Conservation (phyloP, 2,888 invertebrate genomes). For the Drosophila hawaiiensis region DNA sequence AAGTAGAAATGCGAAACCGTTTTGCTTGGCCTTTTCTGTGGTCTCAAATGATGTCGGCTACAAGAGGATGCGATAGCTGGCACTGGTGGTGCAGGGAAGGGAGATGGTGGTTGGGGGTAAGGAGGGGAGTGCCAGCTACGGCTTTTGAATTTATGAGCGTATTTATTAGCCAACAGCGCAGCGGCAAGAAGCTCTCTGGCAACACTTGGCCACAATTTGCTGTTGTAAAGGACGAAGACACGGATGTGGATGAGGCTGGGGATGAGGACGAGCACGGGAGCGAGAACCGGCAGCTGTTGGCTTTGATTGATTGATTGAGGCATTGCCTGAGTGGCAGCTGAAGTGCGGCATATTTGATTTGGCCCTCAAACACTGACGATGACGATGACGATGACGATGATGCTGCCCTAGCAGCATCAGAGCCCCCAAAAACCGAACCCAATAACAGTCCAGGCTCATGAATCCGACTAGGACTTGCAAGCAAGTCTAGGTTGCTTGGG, state of each 20-base stretch:
- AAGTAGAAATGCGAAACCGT: slow-evolving; percentile 43
- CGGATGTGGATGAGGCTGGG: slow-evolving; percentile 14
- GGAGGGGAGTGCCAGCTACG: slow-evolving; percentile 8
- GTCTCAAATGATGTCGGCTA: slow-evolving; percentile 26
- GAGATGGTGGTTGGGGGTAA: not conserved
- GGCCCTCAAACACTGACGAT: slow-evolving; percentile 22
- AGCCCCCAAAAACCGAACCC: slow-evolving; percentile 8
- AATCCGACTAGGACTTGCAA: slow-evolving; percentile 46
- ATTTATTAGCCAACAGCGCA: slow-evolving; percentile 70
- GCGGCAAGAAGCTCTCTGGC: slow-evolving; percentile 30
- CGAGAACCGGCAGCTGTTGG: slow-evolving; percentile 52
- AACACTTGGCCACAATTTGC: slow-evolving; percentile 50
- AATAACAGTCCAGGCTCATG: slow-evolving; percentile 51
- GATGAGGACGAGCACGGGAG: not conserved
- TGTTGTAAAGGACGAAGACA: not conserved
- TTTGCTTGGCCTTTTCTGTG: slow-evolving; percentile 47
- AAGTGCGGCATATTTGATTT: slow-evolving; percentile 78
- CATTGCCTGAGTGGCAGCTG: slow-evolving; percentile 76
- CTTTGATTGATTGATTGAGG: slow-evolving; percentile 79
- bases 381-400: slow-evolving; percentile 1
- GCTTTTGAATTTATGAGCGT: slow-evolving; percentile 78
- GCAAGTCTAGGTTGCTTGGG: not conserved
- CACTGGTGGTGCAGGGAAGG: too few relatives aligned
- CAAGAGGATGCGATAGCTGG: not conserved
- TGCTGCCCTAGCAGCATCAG: slow-evolving; percentile 9